Evolutionary conservation across 2,888 invertebrate species (phyloP).

Genomic region (Sinentomon sp.): DNA sequence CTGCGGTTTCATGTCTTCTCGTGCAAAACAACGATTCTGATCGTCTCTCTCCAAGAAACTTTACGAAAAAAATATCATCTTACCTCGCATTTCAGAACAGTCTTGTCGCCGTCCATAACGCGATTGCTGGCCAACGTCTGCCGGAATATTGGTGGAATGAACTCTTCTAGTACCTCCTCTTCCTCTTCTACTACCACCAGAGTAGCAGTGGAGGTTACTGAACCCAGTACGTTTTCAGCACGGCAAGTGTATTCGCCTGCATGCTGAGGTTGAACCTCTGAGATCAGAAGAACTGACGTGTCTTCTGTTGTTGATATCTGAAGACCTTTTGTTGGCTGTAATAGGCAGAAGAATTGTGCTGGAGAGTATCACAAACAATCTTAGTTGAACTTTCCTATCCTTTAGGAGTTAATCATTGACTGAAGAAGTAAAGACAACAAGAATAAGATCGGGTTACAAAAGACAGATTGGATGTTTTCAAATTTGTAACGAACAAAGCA

Average conservation of each 20-base stretch:
- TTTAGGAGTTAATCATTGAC: no score
- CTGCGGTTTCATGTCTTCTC: no score
- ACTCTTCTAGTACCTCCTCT: constrained; percentile 28
- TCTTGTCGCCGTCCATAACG: constrained; percentile 73
- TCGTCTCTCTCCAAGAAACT: no score
- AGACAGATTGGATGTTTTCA: no score
- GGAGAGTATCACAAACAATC: no score
- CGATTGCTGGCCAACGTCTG: constrained; percentile 39
- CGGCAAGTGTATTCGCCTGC: constrained; percentile 55
- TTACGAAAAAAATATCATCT: no score
- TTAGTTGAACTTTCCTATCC: no score
- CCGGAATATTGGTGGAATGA: constrained; percentile 45
- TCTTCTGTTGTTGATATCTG: constrained; percentile 45
- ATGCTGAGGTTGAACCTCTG: constrained; percentile 36
- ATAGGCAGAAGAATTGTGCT: no score
- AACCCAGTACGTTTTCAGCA: constrained; percentile 69
- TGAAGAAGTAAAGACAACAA: no score
- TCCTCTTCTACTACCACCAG: constrained; percentile 31
- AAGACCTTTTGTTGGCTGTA: constrained; percentile 32
- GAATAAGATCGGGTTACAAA: no score
- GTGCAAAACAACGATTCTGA: no score
- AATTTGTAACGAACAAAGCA: no score
- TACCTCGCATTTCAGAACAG: constrained; percentile 35
- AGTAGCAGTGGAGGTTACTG: constrained; percentile 56
- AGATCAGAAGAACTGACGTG: constrained; percentile 46